Percentiles rank a stretch among this genome's conserved stretches.
phyloP scores from a whole-genome alignment of 2,888 invertebrate species.

The Rhimphoctona megacephalus region DNA sequence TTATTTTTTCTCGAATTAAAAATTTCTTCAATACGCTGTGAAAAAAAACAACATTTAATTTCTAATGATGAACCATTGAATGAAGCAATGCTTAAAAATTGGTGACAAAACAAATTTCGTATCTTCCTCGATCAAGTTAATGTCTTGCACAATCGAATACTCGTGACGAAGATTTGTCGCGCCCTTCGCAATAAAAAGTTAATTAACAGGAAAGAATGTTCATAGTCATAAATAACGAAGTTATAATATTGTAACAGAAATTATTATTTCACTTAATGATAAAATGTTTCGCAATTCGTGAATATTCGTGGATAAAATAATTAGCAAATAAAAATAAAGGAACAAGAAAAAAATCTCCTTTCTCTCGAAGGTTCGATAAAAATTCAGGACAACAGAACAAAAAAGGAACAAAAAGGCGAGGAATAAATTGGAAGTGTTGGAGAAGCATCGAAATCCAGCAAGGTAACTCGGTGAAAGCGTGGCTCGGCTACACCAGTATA shows the following conservation, averaged over 20 bases:
- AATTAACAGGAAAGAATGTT: background rate
- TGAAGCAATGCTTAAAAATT: background rate
- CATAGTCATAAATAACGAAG: background rate
- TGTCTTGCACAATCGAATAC: background rate
- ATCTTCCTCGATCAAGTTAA: background rate
- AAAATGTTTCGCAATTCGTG: background rate
- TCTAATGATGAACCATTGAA: background rate
- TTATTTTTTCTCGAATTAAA: background rate
- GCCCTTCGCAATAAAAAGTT: background rate
- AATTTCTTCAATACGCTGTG: background rate
- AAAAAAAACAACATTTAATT: background rate
- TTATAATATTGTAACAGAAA: background rate
- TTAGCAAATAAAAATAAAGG: slow-evolving; percentile 1
- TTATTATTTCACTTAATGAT: background rate
- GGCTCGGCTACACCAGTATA: slow-evolving; percentile 11
- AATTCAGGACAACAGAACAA: slow-evolving; percentile 9
- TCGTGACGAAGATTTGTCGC: background rate
- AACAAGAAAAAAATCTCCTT: background rate
- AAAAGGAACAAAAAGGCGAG: slow-evolving; percentile 15
- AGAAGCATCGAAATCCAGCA: slow-evolving; percentile 40
- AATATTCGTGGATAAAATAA: background rate
- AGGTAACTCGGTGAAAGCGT: slow-evolving; percentile 61
- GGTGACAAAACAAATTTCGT: background rate
- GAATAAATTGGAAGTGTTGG: slow-evolving; percentile 18
- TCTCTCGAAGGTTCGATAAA: slow-evolving; percentile 24